These are phyloP conservation scores for Dioctria linearis DNA, from an alignment of 2,888 invertebrate genomes.

Conservation along the genomic window DNA sequence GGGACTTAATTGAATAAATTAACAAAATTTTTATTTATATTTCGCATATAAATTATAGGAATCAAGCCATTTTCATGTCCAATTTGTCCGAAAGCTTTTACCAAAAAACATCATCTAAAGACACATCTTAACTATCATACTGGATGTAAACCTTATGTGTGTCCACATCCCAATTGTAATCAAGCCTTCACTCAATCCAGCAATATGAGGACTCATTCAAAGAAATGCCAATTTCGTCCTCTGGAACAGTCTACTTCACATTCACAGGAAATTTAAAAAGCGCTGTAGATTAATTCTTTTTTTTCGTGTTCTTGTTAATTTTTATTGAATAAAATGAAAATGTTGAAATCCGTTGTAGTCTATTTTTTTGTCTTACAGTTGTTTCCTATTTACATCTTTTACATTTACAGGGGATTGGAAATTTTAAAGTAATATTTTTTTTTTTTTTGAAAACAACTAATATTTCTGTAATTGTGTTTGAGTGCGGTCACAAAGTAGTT, in stretches of 20 bases:
- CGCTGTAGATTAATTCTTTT: not conserved
- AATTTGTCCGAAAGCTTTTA: constrained; percentile 81
- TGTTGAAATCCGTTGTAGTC: too few relatives aligned
- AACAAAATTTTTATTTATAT: constrained; percentile 55
- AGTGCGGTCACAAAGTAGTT: too few relatives aligned
- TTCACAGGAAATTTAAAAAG: not conserved
- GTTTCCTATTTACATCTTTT: too few relatives aligned
- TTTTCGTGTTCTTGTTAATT: too few relatives aligned
- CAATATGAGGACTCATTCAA: constrained; percentile 89
- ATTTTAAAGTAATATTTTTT: too few relatives aligned
- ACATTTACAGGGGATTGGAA: too few relatives aligned
- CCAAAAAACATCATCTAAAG: constrained; percentile 88
- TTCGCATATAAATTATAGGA: constrained; percentile 70
- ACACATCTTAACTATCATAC: constrained; percentile 90
- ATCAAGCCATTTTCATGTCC: constrained; percentile 81
- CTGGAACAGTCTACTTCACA: constrained; percentile 43
- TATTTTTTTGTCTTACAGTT: too few relatives aligned
- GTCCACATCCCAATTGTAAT: constrained; percentile 78
- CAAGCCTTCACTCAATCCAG: constrained; percentile 88
- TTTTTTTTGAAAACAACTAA: too few relatives aligned
- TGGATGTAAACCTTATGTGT: constrained; percentile 85
- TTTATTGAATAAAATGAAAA: too few relatives aligned
- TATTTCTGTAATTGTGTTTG: too few relatives aligned
- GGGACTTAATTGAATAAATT: not conserved
- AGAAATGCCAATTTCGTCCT: constrained; percentile 77